Base-by-base conservation (phyloP, 2,888 invertebrate genomes). In the Oasisia sp. region DNA sequence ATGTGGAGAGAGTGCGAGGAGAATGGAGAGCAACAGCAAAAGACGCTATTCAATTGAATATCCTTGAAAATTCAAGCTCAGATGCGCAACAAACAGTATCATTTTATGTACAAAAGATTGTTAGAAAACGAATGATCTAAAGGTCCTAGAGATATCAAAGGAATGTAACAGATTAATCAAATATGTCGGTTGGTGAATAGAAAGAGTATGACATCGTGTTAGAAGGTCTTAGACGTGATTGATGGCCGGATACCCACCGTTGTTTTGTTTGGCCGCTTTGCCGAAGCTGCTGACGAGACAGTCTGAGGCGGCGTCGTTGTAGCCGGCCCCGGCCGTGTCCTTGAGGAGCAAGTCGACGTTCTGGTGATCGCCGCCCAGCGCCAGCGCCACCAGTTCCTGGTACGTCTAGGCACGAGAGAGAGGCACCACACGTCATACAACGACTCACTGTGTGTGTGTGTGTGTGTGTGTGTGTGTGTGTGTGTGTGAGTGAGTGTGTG, bases 281-380 rank as follows among this genome's bases (percentile, higher is more conserved):
- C 93, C 93, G 74, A 93, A 93, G 91, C 92, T 93, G 92, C 93
- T 93, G 92, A 93, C 93, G 89, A 93, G 92, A 89, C 38, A 58
- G 58, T 93, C 93, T 32, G 92, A 91, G 7, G 92, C 45, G n/a
- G 91, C 92, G 8, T 58, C 8, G 89, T 92, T 93, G 93, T 94
- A 94, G 32, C 93, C 92, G 14, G 90, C 89, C 27, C 94, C 93
- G 12, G 94, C 94, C 1, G 93, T 93, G 92, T 94, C 94, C 27
- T 90, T 89, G 7, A 94, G 92, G 19, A 94, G 74, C 89, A 94
- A 91, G 91, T 94, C 94, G 9, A 93, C 92, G 14, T 92, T 92
- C 14, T 56, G 89, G 89, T 92, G 92, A 92, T 93, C 92, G 7
- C 94, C 94, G 8, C 90, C 45, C 92, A 92, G 91, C 8, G 94